Percentiles rank a stretch among this genome's conserved stretches.
These are phyloP conservation scores for Schizopygopsis malacanthus DNA, from an alignment of 2,797 vertebrate species.

Conservation along the genomic window DNA sequence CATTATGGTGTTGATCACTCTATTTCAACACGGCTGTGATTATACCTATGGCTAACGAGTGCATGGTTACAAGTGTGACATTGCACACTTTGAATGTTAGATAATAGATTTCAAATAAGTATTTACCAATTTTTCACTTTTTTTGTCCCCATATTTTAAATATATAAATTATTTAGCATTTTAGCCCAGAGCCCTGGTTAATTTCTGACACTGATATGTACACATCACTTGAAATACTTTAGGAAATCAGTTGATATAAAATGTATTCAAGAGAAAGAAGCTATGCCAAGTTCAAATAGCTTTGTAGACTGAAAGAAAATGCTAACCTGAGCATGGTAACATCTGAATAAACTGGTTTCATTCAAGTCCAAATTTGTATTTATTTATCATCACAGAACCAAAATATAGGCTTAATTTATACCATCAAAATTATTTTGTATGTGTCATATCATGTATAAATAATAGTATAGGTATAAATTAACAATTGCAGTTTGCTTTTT, in stretches of 20 bases:
- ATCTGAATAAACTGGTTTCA: background rate
- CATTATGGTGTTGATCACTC: background rate
- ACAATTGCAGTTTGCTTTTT: background rate
- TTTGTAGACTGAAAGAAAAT: background rate
- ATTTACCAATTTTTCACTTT: background rate
- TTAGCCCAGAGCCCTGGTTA: background rate
- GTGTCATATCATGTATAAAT: background rate
- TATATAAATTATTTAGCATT: background rate
- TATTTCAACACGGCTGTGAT: background rate
- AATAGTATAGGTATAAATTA: background rate
- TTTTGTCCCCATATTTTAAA: background rate
- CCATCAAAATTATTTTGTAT: background rate
- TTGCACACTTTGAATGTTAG: background rate
- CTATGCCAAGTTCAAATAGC: background rate
- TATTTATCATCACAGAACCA: background rate
- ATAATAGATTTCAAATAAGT: background rate
- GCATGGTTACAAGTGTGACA: background rate
- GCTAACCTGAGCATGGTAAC: background rate
- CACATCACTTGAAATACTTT: background rate
- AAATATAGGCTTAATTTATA: background rate
- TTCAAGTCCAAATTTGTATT: background rate
- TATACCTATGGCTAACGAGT: background rate
- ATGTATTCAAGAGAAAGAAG: background rate
- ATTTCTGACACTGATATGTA: background rate
- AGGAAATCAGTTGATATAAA: background rate